A percentile compares a stretch with the other conserved stretches of the same genome.
phyloP scores from a whole-genome alignment of 2,888 invertebrate species.

The Melanostoma mellinum region DNA sequence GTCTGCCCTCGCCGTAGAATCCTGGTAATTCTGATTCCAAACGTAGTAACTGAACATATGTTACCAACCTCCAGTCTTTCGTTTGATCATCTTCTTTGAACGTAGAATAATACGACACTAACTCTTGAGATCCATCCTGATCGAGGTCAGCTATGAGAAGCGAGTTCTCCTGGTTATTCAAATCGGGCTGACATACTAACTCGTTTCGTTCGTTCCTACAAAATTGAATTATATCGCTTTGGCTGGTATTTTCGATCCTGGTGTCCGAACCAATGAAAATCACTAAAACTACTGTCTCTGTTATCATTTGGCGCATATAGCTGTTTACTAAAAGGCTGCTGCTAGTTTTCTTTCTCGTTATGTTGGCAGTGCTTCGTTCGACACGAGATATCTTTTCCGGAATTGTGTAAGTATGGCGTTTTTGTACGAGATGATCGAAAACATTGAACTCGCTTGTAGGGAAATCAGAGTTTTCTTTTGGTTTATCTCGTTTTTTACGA shows the following conservation, averaged over 20 bases:
- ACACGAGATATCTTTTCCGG: conserved; percentile 74
- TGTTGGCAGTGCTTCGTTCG: conserved; percentile 74
- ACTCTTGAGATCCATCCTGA: conserved; percentile 88
- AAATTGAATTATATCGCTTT: conserved; percentile 89
- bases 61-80: conserved; percentile 85
- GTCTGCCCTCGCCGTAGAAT: conserved; percentile 83
- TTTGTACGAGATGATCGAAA: conserved; percentile 78
- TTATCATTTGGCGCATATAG: conserved; percentile 84
- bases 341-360: conserved; percentile 74
- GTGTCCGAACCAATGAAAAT: conserved; percentile 89
- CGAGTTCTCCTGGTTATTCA: conserved; percentile 88
- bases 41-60: conserved; percentile 87
- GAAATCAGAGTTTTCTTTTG: conserved; percentile 75
- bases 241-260: conserved; percentile 90
- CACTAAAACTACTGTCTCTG: conserved; percentile 90
- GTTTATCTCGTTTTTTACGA: conserved; percentile 71
- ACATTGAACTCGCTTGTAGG: conserved; percentile 77
- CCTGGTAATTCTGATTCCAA: conserved; percentile 89
- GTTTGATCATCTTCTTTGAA: conserved; percentile 82
- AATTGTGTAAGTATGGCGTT: conserved; percentile 77
- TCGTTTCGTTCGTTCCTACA: conserved; percentile 83
- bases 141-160: conserved; percentile 89
- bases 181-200: conserved; percentile 87
- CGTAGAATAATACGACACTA: conserved; percentile 89
- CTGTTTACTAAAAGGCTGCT: conserved; percentile 74